A percentile compares a stretch with the other conserved stretches of the same genome.
These are phyloP conservation scores for Leptestheria dahalacensis DNA, from an alignment of 1,140 invertebrate species.

Conservation along the genomic window DNA sequence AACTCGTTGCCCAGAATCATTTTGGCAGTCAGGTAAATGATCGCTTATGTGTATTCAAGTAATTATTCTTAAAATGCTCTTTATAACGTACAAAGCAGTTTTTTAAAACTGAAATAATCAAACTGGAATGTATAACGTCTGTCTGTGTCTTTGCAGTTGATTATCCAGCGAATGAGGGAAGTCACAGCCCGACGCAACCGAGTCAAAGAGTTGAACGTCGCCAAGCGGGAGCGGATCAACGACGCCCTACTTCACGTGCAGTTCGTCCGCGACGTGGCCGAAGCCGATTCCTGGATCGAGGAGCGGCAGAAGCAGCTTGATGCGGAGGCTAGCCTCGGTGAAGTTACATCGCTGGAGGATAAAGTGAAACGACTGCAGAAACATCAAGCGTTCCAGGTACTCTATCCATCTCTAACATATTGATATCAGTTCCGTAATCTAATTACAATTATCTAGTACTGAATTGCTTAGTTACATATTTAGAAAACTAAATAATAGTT, in stretches of 20 bases:
- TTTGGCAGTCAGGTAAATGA: slow-evolving; percentile 53
- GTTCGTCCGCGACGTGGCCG: slow-evolving; percentile 66
- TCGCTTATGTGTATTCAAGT: slow-evolving; percentile 65
- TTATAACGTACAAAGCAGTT: no score
- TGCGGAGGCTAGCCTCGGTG: slow-evolving; percentile 37
- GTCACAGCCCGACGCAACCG: slow-evolving; percentile 52
- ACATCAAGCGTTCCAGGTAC: slow-evolving; percentile 80
- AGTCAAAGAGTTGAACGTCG: slow-evolving; percentile 48
- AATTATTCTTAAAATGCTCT: slow-evolving; percentile 24
- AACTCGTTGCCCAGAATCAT: slow-evolving; percentile 80
- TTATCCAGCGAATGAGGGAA: slow-evolving; percentile 42
- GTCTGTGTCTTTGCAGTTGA: slow-evolving; percentile 7
- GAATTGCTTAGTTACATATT: no score
- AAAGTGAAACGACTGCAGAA: slow-evolving; percentile 77
- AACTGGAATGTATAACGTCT: no score
- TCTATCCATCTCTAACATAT: background rate
- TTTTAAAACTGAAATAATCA: no score
- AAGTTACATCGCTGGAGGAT: slow-evolving; percentile 30
- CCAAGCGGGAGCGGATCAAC: slow-evolving; percentile 47
- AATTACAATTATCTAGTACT: background rate
- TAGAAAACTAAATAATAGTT: no score
- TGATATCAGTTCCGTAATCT: no score
- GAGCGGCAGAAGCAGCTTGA: slow-evolving; percentile 83
- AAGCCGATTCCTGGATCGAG: slow-evolving; percentile 76
- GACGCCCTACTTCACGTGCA: slow-evolving; percentile 71